Evolutionary conservation across 2,888 invertebrate genomes (phyloP).

Genomic region (Eupithecia subfuscata): DNA sequence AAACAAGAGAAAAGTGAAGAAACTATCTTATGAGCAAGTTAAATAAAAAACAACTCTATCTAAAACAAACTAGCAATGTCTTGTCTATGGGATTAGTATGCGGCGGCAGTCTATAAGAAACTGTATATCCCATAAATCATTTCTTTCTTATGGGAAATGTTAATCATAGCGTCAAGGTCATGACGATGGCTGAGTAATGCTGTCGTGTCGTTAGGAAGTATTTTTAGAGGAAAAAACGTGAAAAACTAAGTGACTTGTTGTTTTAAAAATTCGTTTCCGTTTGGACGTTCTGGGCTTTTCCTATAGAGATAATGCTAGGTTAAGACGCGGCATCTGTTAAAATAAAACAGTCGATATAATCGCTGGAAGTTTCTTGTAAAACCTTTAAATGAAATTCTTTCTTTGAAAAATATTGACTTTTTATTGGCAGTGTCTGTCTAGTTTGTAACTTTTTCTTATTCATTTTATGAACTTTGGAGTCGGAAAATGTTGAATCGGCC

Average conservation of each 20-base stretch:
- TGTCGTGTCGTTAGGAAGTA: slow-evolving; percentile 27
- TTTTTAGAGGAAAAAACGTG: slow-evolving; percentile 30
- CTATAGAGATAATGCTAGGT: not conserved
- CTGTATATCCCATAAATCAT: slow-evolving; percentile 44
- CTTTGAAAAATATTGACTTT: not conserved
- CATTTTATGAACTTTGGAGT: too few species aligned
- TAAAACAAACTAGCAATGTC: not conserved
- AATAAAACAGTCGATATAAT: not conserved
- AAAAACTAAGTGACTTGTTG: slow-evolving; percentile 6
- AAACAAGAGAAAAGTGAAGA: not conserved
- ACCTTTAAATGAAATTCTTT: not conserved
- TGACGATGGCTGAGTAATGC: slow-evolving; percentile 31
- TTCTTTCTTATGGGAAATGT: slow-evolving; percentile 44
- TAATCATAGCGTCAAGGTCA: slow-evolving; percentile 44
- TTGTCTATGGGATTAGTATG: slow-evolving; percentile 36
- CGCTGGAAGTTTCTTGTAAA: not conserved
- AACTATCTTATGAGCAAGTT: not conserved
- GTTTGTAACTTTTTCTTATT: too few species aligned
- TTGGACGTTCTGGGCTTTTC: not conserved
- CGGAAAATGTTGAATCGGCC: too few species aligned
- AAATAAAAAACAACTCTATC: not conserved
- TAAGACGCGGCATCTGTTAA: not conserved
- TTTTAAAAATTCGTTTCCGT: not conserved
- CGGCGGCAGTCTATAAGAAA: slow-evolving; percentile 41
- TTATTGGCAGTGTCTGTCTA: too few species aligned